Evolutionary conservation across 2,797 vertebrate species (phyloP).

Genomic region (Rhinophrynus dorsalis): DNA sequence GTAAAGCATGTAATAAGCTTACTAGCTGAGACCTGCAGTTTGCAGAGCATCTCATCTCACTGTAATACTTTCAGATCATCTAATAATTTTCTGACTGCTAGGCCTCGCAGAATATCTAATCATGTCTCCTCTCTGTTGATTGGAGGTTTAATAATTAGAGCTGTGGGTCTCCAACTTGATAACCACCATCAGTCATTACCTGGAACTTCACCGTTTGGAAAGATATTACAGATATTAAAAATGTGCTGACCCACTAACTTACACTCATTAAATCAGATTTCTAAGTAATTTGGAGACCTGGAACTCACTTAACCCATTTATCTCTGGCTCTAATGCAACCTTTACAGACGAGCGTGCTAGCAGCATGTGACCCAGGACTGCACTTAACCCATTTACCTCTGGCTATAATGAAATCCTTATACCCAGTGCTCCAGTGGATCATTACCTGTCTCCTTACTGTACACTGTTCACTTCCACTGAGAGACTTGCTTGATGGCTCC

Average conservation of each 20-base stretch:
- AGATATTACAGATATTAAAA: not conserved
- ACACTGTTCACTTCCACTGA: too few species aligned
- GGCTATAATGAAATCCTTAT: too few species aligned
- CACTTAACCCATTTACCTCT: too few species aligned
- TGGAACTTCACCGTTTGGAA: not conserved
- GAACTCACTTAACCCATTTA: not conserved
- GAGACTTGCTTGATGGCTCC: too few species aligned
- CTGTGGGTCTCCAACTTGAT: not conserved
- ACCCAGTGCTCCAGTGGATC: too few species aligned
- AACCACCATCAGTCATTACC: conserved; percentile 2
- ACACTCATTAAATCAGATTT: not conserved
- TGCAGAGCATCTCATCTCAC: too few species aligned
- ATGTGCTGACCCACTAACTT: conserved; percentile 1
- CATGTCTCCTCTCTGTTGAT: not conserved
- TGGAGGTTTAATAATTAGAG: not conserved
- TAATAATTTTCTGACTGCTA: not conserved
- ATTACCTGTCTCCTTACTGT: too few species aligned
- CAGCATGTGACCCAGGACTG: too few species aligned
- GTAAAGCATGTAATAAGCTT: not conserved
- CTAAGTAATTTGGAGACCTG: not conserved
- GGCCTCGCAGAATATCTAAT: not conserved
- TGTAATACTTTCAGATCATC: too few species aligned
- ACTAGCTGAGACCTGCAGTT: not conserved
- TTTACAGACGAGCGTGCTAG: too few species aligned
- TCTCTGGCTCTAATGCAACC: not conserved